Conservation (phyloP, 2,113 vertebrate species). For the Ctenodactylus gundi region DNA sequence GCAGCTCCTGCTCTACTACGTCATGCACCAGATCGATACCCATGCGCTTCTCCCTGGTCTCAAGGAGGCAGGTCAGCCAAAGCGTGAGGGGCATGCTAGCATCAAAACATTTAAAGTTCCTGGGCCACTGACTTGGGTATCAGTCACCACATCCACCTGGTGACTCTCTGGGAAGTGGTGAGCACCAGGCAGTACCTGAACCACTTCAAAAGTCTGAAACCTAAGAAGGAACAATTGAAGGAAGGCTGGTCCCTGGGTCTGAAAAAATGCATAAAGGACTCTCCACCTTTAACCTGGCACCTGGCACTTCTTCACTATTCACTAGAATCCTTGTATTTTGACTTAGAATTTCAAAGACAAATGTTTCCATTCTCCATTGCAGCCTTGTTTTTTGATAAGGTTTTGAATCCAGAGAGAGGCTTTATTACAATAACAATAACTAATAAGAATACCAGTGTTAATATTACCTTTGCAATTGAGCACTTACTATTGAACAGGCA, state of each 20-base stretch:
- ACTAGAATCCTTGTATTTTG: not conserved
- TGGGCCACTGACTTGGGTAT: not conserved
- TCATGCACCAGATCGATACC: constrained; percentile 89
- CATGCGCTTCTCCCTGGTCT: constrained; percentile 85
- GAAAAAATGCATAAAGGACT: not conserved
- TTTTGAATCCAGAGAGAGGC: not conserved
- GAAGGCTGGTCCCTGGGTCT: not conserved
- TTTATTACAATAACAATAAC: not conserved
- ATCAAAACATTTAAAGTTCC: too few relatives aligned
- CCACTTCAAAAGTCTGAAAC: not conserved
- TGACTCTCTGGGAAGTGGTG: not conserved
- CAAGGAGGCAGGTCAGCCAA: not conserved
- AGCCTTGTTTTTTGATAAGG: not conserved
- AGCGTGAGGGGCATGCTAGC: not conserved
- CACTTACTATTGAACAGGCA: not conserved
- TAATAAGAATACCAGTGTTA: not conserved
- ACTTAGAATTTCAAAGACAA: not conserved
- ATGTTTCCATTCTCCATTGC: not conserved
- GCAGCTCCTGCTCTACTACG: constrained; percentile 88
- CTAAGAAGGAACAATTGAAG: not conserved
- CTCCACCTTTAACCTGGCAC: too few relatives aligned
- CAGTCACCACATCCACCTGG: fast-evolving
- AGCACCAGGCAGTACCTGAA: not conserved
- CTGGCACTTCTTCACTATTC: not conserved
- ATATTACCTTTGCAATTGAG: not conserved